Evolutionary conservation across 2,888 invertebrate species (phyloP), one percentile per base, ranked within the genome.

Genomic region (Eudemis profundana): DNA sequence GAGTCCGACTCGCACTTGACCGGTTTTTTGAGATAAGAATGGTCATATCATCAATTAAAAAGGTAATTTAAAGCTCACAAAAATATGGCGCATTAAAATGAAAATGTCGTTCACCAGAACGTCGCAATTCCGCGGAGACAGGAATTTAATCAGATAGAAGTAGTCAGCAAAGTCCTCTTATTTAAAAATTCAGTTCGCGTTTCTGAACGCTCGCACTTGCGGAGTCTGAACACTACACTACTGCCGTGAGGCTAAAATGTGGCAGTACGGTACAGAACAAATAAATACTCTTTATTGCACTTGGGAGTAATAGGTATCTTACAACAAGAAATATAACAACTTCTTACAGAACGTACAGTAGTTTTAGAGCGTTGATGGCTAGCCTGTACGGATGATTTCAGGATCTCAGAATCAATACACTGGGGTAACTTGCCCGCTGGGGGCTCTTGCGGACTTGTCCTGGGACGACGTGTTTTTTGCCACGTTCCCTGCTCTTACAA

Each of bases 181-280:
- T 70, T 69, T 73, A 69, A 74, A 77, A 77, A 78, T 79, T 78
- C 78, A 69, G 69, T 71, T 66, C 77, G 74, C 72, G 77, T 76
- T 69, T 59, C 67, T 62, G 66, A 69, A 68, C 66, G 64, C 65
- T 63, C 59, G 60, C 42, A 56, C 59, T 46, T 56, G 51, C 51
- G 49, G 60, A 54, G 61, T 64, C 57, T 56, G 29, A 51, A 19
- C 33, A 36, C 36, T 51, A 50, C 29, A 1, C 12, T 36, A 33
- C 33, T 7, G 14, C n/a, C 40, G 5, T 10, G 33, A 33, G 33
- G 10, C 33, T 33, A 33, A 33, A 33, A 33, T 33, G 33, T 8
- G 33, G 33, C 33, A 33, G 27, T 7, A 27, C 7, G 1, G 4
- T 27, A 27, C 27, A 7, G 4, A 33, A 33, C 33, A 33, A 33